Base-by-base conservation (phyloP, 23 tunicate genomes). In the Oikopleura vanhoeffeni region DNA sequence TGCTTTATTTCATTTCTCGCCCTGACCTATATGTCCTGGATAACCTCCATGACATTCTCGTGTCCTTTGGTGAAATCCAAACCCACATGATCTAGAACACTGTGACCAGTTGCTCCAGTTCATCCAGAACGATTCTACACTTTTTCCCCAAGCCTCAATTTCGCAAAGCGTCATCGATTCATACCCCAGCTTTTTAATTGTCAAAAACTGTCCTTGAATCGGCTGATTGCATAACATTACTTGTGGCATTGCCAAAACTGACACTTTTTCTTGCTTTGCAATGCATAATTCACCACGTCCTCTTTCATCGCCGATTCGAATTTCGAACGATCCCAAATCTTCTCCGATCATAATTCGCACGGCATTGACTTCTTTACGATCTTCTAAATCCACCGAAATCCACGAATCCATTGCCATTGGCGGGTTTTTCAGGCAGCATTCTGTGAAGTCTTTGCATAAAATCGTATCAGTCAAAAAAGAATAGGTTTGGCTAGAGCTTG, bases 331-430 rank as follows among this genome's bases (percentile, higher is more conserved):
- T 28, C 79, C 35, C 34, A 71, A 32, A 71, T 71, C 79, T 24
- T 28, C 79, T 38, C 79, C 79, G 35, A 71, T 18, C 79, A 71
- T 71, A 24, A 71, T 71, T 71, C 79, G 79, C 38, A 71, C 79
- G 3, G 79, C 34, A 30, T 18, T 13, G 35, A 71, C 38, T 71
- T 71, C 79, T 71, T 71, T 71, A 18, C 79, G 79, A 2, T 30
- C 38, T 30, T 71, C 79, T 38, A 71, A 71, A 71, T 71, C 79
- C 36, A 71, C 79, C 3, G 34, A 2, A 3, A 71, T 71, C 79
- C 79, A 71, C 3, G 34, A 13, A 2, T 71, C 79, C 27, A 71
- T 18, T 18, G 34, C 79, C 27, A 18, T 71, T 71, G 79, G 79
- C 35, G 27, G 79, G 38, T 71, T 71, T 32, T 28, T 71, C 79